These are phyloP conservation scores for Myoxocephalus aenaeus DNA, from an alignment of 2,797 vertebrate genomes.

Conservation along the genomic window DNA sequence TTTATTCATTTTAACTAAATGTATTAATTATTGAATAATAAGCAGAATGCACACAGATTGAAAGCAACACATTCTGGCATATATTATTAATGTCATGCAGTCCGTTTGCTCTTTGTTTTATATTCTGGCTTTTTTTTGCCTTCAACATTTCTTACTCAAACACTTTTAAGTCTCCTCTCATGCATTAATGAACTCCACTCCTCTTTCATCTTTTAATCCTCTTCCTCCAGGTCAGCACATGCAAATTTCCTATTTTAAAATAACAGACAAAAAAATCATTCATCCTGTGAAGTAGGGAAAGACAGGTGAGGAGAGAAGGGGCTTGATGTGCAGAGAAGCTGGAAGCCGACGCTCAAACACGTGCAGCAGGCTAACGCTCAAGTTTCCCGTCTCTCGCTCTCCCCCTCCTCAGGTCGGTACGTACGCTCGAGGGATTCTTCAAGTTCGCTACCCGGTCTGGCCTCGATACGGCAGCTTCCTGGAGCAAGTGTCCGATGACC, in stretches of 20 bases:
- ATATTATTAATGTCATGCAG: slow-evolving; percentile 52
- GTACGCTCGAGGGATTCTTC: slow-evolving; percentile 91
- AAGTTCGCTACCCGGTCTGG: slow-evolving; percentile 97
- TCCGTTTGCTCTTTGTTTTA: slow-evolving; percentile 45
- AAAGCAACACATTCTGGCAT: slow-evolving; percentile 43
- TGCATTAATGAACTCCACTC: slow-evolving; percentile 52
- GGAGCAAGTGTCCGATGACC: slow-evolving; percentile 92
- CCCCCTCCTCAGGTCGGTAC: slow-evolving; percentile 88
- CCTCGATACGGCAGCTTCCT: slow-evolving; percentile 92
- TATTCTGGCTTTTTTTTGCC: slow-evolving; percentile 27
- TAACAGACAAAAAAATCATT: not conserved
- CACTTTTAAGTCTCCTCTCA: slow-evolving; percentile 46
- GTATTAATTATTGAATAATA: slow-evolving; percentile 61
- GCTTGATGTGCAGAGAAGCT: slow-evolving; percentile 33
- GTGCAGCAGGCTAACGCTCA: not conserved
- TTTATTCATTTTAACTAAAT: slow-evolving; percentile 32
- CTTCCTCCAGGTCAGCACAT: slow-evolving; percentile 59
- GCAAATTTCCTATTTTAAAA: slow-evolving; percentile 45
- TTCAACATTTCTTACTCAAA: slow-evolving; percentile 32
- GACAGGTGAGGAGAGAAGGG: slow-evolving; percentile 20
- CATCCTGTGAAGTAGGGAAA: slow-evolving; percentile 10
- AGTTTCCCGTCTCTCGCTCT: not conserved
- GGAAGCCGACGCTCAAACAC: not conserved
- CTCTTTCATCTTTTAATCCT: slow-evolving; percentile 63
- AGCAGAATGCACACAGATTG: slow-evolving; percentile 55